A percentile compares a stretch with the other conserved stretches of the same genome.
These are phyloP conservation scores for Alviniconcha marisindica DNA, from an alignment of 1,140 invertebrate species.

Conservation along the genomic window DNA sequence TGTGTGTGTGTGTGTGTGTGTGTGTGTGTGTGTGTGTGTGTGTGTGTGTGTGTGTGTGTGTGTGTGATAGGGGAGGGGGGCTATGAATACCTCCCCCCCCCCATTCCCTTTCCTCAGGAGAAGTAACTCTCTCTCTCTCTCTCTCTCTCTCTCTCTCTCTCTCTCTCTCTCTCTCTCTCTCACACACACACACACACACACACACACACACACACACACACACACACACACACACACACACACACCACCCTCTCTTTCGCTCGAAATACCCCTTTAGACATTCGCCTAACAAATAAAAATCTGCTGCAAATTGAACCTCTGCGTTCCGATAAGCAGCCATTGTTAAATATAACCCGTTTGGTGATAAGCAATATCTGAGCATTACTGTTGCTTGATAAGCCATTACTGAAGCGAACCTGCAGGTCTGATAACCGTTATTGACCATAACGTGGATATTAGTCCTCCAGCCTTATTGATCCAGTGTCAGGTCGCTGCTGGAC, in stretches of 20 bases:
- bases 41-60: conserved; percentile 3
- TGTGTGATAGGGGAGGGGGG: not conserved
- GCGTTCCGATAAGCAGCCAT: no score
- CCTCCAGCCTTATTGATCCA: not conserved
- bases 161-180: not conserved
- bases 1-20: not conserved
- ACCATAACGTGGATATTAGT: not conserved
- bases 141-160: not conserved
- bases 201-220: not conserved
- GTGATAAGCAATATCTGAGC: no score
- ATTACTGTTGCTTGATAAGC: no score
- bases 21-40: conserved; percentile 17
- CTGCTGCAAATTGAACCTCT: no score
- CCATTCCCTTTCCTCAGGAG: no score
- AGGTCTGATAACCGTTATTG: not conserved
- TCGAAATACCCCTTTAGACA: no score
- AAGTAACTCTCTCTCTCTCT: no score
- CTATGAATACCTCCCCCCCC: not conserved
- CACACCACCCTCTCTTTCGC: no score
- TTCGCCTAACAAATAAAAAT: no score
- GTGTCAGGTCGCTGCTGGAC: not conserved
- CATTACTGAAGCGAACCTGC: no score
- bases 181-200: not conserved
- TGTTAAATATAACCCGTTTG: no score
- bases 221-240: not conserved